Base-by-base conservation (phyloP, 2,113 vertebrate genomes). In the Microcebus griseorufus region DNA sequence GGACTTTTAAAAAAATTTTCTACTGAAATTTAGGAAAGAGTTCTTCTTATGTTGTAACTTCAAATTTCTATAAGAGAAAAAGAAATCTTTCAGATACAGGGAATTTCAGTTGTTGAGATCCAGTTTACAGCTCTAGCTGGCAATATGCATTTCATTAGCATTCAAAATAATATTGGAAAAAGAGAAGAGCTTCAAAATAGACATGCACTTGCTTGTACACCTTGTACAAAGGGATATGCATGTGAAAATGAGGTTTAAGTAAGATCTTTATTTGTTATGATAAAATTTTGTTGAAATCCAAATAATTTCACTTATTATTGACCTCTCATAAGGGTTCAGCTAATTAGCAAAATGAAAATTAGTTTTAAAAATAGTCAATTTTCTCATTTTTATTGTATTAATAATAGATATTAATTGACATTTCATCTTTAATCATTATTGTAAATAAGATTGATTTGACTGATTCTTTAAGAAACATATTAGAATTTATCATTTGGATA, bases 1-100 rank as follows among this genome's bases (percentile, higher is more conserved):
- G 85, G 95, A 96, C 65, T 98, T 22, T 97, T 96, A 97, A 96
- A 95, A 94, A 73, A 95, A 94, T 90, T 48, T 97, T 92, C 93
- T 96, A 76, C 62, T 86, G 22, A 95, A 96, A 95, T 72, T 58
- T 95, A 45, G 51, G 92, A 96, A 96, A 98, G 23, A 55, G 8
- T 17, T 32, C 32, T 94, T 90, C 51, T 82, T 80, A 27, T 53
- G 32, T 75, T 82, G 3, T 81, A 75, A 86, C 42, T 95, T 96
- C 10, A 67, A 53, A 84, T 92, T 90, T 93, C 32, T 39, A 14
- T 67, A 60, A 83, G 37, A 89, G n/a, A 85, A 73, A 86, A 96
- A 84, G 29, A 37, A 92, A 73, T 25, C 0, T 73, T 85, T 72
- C 11, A 5, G 22, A 90, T 73, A 84, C 5, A 4, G 5, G 6